Conservation (phyloP, 23 tunicate species). For the Aplidium turbinatum region DNA sequence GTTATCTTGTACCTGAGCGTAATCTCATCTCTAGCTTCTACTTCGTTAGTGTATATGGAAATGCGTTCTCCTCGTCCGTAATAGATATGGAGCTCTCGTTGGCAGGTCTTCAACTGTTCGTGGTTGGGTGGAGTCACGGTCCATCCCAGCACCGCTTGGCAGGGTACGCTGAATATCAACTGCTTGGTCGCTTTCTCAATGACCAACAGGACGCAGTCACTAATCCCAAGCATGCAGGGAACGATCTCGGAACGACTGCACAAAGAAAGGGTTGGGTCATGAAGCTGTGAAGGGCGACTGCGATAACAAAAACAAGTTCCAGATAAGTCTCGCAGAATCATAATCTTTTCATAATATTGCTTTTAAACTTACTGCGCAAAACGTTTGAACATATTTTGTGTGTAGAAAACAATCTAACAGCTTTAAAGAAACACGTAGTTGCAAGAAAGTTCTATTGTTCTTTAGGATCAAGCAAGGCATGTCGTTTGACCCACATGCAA, state of each 20-base stretch:
- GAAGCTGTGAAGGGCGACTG: too few species aligned
- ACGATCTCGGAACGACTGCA: conserved; percentile 42
- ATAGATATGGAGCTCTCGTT: conserved; percentile 63
- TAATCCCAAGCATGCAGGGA: conserved; percentile 70
- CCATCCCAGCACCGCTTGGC: conserved; percentile 92
- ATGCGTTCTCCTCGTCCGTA: conserved; percentile 86
- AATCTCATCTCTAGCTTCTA: conserved; percentile 54
- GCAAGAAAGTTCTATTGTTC: too few species aligned
- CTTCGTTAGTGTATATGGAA: conserved; percentile 50
- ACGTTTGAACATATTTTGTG: too few species aligned
- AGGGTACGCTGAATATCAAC: conserved; percentile 85
- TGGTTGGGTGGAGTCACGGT: conserved; percentile 50
- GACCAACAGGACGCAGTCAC: conserved; percentile 72
- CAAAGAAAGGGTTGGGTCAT: too few species aligned
- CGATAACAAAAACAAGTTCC: too few species aligned
- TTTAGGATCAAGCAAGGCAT: too few species aligned
- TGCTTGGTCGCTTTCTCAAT: conserved; percentile 48
- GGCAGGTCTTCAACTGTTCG: conserved; percentile 6
- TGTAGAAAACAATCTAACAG: too few species aligned
- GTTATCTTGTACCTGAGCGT: conserved; percentile 52
- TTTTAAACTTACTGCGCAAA: too few species aligned
- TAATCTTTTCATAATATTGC: too few species aligned
- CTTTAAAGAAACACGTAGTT: too few species aligned
- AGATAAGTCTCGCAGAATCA: too few species aligned
- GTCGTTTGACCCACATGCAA: too few species aligned